phyloP scores from a whole-genome alignment of 2,888 invertebrate species.

The Dicyrtoma fusca region DNA sequence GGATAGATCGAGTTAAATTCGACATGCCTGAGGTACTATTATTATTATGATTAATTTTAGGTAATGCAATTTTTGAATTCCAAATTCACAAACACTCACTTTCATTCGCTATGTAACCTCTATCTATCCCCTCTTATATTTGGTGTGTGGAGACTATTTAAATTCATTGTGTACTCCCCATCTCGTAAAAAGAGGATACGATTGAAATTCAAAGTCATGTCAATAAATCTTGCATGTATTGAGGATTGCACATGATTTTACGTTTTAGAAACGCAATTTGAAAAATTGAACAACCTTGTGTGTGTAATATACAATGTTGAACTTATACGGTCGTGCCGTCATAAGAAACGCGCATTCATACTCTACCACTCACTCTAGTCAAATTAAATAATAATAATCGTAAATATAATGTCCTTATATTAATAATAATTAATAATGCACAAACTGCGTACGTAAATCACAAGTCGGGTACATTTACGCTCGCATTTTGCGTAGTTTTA shows the following conservation, averaged over 20 bases:
- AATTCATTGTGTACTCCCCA: too few relatives aligned
- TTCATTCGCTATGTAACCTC: not conserved
- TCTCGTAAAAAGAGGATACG: too few relatives aligned
- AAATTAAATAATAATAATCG: conserved; percentile 1
- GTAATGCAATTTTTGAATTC: conserved; percentile 10
- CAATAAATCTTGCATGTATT: too few relatives aligned
- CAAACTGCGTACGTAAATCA: conserved; percentile 27
- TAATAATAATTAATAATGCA: conserved; percentile 11
- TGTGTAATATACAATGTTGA: too few relatives aligned
- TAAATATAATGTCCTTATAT: conserved; percentile 14
- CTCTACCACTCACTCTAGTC: conserved; percentile 1
- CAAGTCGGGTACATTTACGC: conserved; percentile 34
- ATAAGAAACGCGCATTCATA: not conserved
- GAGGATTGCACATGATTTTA: too few relatives aligned
- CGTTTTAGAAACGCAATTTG: too few relatives aligned
- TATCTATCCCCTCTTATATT: not conserved
- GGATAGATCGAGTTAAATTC: conserved; percentile 20
- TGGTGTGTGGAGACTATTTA: not conserved
- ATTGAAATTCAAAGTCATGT: too few relatives aligned
- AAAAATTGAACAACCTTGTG: too few relatives aligned
- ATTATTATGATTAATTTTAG: conserved; percentile 6
- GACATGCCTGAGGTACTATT: conserved; percentile 23
- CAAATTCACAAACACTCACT: not conserved
- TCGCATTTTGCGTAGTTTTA: conserved; percentile 33
- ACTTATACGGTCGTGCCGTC: too few relatives aligned